phyloP scores from a whole-genome alignment of 2,113 vertebrate genomes.

The Hassar affinis region DNA sequence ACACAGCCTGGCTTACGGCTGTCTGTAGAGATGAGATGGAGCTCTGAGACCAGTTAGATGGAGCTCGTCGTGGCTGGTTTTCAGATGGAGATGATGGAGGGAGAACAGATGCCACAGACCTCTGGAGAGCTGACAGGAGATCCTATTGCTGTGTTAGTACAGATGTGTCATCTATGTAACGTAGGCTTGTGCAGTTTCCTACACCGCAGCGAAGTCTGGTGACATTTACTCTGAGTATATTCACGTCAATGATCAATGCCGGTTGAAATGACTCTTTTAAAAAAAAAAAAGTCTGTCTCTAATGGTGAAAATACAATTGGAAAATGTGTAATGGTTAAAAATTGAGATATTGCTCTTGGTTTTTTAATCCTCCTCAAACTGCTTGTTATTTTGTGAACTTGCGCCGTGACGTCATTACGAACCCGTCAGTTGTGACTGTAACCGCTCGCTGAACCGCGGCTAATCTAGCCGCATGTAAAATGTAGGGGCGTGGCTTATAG shows the following conservation, averaged over 20 bases:
- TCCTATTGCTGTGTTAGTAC: neutral
- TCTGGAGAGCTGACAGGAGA: slow-evolving; percentile 7
- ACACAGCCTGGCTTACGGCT: neutral
- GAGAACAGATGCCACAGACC: slow-evolving; percentile 7
- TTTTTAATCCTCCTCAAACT: too few species aligned
- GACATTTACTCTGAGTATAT: neutral
- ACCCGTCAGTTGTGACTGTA: neutral
- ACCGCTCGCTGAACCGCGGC: neutral
- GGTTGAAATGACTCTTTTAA: too few species aligned
- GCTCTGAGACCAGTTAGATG: neutral
- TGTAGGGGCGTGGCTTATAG: neutral
- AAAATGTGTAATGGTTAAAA: neutral
- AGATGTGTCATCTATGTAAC: neutral
- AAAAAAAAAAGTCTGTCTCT: too few species aligned
- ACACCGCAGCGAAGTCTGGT: neutral
- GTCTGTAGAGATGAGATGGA: neutral
- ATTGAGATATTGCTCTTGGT: neutral
- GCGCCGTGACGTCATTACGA: neutral
- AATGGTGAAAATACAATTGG: too few species aligned
- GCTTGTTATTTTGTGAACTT: neutral
- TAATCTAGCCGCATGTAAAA: neutral
- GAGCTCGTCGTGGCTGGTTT: neutral
- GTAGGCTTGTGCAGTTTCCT: neutral
- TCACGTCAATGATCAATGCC: neutral
- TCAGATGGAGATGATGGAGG: slow-evolving; percentile 35